phyloP scores from a whole-genome alignment of 2,888 invertebrate genomes.

The Sepiola atlantica region DNA sequence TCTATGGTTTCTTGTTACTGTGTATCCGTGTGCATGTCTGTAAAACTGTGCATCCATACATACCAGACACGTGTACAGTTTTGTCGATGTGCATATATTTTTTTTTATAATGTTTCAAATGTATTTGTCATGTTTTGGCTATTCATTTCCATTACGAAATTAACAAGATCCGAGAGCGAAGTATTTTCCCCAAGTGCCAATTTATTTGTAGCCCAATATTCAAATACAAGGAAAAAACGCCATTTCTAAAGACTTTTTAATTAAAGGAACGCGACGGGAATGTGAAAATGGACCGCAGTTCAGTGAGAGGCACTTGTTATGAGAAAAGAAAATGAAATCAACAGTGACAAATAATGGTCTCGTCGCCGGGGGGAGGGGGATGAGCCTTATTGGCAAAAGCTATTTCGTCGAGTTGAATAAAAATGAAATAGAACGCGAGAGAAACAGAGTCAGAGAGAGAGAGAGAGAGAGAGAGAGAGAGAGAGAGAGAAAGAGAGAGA shows the following conservation, averaged over 20 bases:
- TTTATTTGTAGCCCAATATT: background rate
- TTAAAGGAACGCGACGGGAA: background rate
- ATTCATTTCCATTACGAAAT: background rate
- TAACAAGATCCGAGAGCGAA: background rate
- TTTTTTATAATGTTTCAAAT: background rate
- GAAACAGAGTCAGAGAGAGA: background rate
- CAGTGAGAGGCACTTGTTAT: background rate
- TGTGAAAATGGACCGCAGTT: background rate
- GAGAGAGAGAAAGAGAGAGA: background rate
- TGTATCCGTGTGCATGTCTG: background rate
- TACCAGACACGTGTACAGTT: too few relatives aligned
- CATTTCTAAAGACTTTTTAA: background rate
- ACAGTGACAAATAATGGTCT: background rate
- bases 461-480: background rate
- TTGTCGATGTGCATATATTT: background rate
- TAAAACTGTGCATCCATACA: too few relatives aligned
- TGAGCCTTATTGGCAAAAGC: background rate
- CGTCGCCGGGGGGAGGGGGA: too few relatives aligned
- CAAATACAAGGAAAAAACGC: background rate
- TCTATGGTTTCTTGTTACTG: too few relatives aligned
- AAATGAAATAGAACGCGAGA: background rate
- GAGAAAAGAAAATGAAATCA: background rate
- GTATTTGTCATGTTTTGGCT: background rate
- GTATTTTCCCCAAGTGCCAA: background rate
- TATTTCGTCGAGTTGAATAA: background rate